A percentile compares a stretch with the other conserved stretches of the same genome.
Conservation (phyloP, 2,113 vertebrate genomes). For the Eupsittula cactorum region DNA sequence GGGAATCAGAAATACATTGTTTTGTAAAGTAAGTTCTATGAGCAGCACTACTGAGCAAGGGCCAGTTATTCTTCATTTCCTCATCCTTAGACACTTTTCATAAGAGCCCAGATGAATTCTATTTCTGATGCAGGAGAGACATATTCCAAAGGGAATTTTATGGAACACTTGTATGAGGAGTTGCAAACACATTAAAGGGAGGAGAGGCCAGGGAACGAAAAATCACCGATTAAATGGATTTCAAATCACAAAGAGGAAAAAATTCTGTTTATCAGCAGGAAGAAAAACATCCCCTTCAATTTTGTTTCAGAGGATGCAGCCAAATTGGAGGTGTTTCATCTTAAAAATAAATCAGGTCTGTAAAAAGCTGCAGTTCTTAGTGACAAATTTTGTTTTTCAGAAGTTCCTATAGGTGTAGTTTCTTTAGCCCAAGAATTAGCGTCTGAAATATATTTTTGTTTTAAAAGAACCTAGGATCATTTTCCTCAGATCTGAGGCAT, state of each 20-base stretch:
- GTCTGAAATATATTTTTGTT: not conserved
- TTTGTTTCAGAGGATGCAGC: not conserved
- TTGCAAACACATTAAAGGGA: not conserved
- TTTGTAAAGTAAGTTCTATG: not conserved
- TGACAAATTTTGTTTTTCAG: not conserved
- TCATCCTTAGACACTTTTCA: not conserved
- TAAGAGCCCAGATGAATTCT: not conserved
- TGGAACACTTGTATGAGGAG: not conserved
- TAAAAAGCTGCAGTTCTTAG: not conserved
- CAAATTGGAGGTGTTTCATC: not conserved
- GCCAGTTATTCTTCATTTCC: not conserved
- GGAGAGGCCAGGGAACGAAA: not conserved
- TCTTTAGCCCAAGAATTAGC: not conserved
- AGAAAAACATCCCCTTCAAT: not conserved
- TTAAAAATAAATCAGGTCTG: not conserved
- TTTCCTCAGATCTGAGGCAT: not conserved
- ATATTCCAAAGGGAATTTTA: not conserved
- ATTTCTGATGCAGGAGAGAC: not conserved
- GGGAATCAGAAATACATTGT: not conserved
- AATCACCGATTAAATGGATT: not conserved
- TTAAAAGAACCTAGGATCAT: not conserved
- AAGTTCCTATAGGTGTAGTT: not conserved
- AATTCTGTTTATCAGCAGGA: not conserved
- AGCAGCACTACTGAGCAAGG: not conserved
- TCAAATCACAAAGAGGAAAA: not conserved